Conservation (phyloP, 2,888 invertebrate species). For the Cheilosia variabilis region DNA sequence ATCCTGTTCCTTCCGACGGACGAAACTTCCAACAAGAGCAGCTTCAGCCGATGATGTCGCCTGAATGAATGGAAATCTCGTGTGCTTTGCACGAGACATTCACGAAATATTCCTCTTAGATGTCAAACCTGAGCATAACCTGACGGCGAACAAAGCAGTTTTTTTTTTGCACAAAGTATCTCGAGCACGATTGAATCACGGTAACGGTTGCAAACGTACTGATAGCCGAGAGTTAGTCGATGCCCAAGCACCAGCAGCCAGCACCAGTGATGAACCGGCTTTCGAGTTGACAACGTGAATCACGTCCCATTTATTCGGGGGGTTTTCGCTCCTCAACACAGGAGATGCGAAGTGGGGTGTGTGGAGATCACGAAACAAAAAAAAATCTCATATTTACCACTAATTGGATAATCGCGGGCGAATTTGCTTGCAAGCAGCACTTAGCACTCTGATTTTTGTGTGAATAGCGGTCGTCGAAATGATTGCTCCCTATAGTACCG, state of each 20-base stretch:
- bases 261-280: conserved; percentile 45
- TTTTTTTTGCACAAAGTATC: conserved; percentile 35
- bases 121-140: conserved; percentile 26
- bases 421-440: conserved; percentile 42
- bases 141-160: conserved; percentile 16
- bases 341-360: not conserved
- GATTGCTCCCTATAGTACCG: conserved; percentile 1
- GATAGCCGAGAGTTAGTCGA: conserved; percentile 10
- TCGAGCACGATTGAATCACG: conserved; percentile 41
- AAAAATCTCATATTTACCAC: conserved; percentile 36
- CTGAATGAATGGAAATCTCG: conserved; percentile 51
- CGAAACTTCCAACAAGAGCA: conserved; percentile 25
- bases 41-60: conserved; percentile 10
- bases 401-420: conserved; percentile 73
- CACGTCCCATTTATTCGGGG: conserved; percentile 13
- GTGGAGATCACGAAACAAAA: conserved; percentile 44
- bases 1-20: conserved; percentile 38
- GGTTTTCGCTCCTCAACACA: conserved; percentile 17
- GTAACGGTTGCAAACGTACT: conserved; percentile 56
- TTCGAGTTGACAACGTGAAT: conserved; percentile 34
- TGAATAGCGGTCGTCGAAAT: conserved; percentile 1
- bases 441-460: conserved; percentile 4
- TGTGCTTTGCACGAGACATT: conserved; percentile 49
- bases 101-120: not conserved
- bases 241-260: conserved; percentile 1